Evolutionary conservation across 1,140 invertebrate species (phyloP).

Genomic region (Caligus rogercresseyi): DNA sequence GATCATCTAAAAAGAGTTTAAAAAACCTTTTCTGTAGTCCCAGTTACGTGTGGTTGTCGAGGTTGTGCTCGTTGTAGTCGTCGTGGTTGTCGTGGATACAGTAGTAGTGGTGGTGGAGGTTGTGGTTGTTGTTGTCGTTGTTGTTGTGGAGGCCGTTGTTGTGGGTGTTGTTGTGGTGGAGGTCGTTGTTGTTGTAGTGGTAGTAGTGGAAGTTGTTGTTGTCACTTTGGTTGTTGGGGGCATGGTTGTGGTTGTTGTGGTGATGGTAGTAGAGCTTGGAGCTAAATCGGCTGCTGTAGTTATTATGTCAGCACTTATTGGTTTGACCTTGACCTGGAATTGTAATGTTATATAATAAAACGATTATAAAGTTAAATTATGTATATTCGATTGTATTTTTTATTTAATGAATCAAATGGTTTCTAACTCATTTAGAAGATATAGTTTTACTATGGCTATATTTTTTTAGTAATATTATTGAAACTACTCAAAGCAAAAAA

Average conservation of each 20-base stretch:
- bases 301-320: too few species aligned
- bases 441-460: too few species aligned
- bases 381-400: too few species aligned
- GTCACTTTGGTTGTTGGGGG: constrained; percentile 18
- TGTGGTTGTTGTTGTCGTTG: constrained; percentile 16
- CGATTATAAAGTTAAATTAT: too few species aligned
- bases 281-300: too few species aligned
- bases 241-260: constrained; percentile 21
- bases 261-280: constrained; percentile 21
- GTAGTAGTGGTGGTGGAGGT: constrained; percentile 20
- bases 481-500: too few species aligned
- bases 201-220: constrained; percentile 15
- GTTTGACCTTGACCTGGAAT: too few species aligned
- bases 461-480: too few species aligned
- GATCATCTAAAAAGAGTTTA: background rate
- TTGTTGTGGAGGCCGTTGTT: background rate
- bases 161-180: constrained; percentile 12
- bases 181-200: constrained; percentile 18
- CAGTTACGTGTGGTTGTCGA: constrained; percentile 15
- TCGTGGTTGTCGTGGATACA: constrained; percentile 15
- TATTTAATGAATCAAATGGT: too few species aligned
- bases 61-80: constrained; percentile 17
- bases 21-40: constrained; percentile 11
- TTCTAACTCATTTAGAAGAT: too few species aligned
- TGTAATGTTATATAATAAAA: too few species aligned